phyloP scores from a whole-genome alignment of 2,113 vertebrate genomes.

The Thymallus thymallus region DNA sequence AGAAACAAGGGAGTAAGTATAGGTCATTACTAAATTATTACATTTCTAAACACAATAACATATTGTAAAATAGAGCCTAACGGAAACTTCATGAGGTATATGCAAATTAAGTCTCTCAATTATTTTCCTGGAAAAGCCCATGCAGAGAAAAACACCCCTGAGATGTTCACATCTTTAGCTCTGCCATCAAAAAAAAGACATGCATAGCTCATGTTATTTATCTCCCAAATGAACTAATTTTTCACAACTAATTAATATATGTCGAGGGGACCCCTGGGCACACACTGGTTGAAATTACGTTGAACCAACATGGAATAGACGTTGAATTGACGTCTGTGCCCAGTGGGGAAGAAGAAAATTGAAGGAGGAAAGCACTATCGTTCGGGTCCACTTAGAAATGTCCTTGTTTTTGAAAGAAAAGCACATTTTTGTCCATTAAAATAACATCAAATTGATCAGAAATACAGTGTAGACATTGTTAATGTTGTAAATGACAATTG shows the following conservation, averaged over 20 bases:
- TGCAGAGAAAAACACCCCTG: slow-evolving; percentile 33
- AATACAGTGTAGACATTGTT: no score
- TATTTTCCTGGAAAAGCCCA: slow-evolving; percentile 6
- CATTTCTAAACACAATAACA: no score
- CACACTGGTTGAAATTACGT: no score
- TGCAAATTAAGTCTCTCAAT: neutral
- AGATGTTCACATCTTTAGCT: slow-evolving; percentile 50
- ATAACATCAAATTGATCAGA: no score
- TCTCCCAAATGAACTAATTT: slow-evolving; percentile 77
- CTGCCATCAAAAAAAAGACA: slow-evolving; percentile 66
- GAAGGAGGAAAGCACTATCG: slow-evolving; percentile 60
- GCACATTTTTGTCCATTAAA: no score
- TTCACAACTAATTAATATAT: slow-evolving; percentile 76
- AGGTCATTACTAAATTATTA: no score
- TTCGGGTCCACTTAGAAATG: no score
- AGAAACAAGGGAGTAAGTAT: no score
- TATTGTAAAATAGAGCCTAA: neutral
- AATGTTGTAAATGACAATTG: no score
- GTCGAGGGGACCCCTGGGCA: slow-evolving; percentile 40
- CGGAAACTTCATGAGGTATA: neutral
- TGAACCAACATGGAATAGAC: no score
- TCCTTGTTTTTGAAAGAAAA: no score
- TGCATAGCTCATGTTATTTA: slow-evolving; percentile 65
- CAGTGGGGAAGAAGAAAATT: slow-evolving; percentile 49
- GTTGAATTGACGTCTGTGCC: no score